Conservation (phyloP, 2,113 vertebrate genomes). For the human region DNA sequence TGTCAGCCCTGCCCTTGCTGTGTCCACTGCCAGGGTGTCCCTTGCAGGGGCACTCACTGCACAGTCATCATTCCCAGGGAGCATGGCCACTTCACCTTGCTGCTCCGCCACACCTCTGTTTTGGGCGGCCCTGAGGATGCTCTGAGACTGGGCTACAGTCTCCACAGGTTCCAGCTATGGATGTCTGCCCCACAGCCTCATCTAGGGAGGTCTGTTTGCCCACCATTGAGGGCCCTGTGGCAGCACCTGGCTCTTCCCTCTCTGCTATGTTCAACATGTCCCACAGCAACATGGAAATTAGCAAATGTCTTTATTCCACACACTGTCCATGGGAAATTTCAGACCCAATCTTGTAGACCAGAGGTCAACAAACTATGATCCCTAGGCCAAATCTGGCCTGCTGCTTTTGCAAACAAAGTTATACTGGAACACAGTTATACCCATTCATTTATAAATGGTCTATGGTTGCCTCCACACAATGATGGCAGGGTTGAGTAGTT, state of each 20-base stretch:
- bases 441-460: background rate
- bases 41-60: background rate
- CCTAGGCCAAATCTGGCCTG: background rate
- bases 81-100: background rate
- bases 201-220: background rate
- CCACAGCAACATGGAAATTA: background rate
- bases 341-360: background rate
- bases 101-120: background rate
- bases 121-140: background rate
- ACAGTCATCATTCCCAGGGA: background rate
- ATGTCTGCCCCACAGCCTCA: background rate
- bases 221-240: background rate
- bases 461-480: background rate
- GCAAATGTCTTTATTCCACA: background rate
- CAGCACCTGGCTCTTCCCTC: background rate
- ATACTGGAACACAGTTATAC: background rate
- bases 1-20: background rate
- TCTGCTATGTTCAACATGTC: background rate
- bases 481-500: background rate
- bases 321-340: background rate
- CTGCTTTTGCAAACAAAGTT: background rate
- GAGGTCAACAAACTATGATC: background rate
- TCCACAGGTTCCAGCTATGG: background rate
- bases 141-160: too few species aligned
- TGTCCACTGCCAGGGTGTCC: background rate